Conservation (phyloP, 2,113 vertebrate species). For the Danionella cerebrum region DNA sequence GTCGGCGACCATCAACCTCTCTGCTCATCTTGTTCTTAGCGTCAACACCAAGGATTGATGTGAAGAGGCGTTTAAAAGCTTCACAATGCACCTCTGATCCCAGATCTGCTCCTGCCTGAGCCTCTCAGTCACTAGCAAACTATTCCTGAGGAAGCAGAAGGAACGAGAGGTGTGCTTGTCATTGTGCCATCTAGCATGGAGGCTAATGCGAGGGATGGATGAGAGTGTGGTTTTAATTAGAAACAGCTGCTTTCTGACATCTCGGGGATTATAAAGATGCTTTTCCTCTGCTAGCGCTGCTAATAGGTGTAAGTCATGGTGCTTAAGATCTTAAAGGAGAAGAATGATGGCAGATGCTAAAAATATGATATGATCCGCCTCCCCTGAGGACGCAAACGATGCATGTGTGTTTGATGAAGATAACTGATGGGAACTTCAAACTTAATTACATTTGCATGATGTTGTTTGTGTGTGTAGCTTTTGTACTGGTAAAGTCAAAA, state of each 20-base stretch:
- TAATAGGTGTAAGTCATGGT: background rate
- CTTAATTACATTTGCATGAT: too few species aligned
- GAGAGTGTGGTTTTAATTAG: background rate
- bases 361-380: constrained; percentile 44
- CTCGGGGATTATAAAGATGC: background rate
- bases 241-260: constrained; percentile 4
- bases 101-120: background rate
- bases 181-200: too few species aligned
- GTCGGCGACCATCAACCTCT: background rate
- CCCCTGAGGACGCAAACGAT: constrained; percentile 41
- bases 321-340: background rate
- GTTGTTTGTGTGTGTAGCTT: too few species aligned
- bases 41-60: background rate
- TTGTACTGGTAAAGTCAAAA: too few species aligned
- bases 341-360: background rate
- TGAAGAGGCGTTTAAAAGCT: background rate
- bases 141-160: too few species aligned
- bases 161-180: too few species aligned
- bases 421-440: background rate
- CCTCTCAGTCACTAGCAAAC: background rate
- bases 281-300: too few species aligned
- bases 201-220: background rate
- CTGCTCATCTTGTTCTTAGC: background rate
- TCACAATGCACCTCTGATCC: background rate
- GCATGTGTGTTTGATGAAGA: background rate